These are phyloP conservation scores for Agapostemon virescens DNA, from an alignment of 2,888 invertebrate species.

Conservation along the genomic window DNA sequence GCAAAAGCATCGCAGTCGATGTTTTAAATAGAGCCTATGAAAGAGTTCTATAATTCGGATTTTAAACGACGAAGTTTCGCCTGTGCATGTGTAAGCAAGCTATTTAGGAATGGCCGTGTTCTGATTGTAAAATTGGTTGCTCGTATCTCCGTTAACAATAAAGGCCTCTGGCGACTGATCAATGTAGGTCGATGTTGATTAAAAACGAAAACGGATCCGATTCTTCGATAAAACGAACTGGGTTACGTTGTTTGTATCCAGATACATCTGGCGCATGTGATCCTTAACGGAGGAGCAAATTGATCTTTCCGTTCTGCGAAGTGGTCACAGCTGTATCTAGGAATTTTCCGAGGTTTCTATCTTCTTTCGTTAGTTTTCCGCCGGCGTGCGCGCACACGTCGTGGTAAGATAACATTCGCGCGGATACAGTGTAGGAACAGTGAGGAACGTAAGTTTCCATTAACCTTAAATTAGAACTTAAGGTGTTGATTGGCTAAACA, in stretches of 20 bases:
- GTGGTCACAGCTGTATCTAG: background rate
- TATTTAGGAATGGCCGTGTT: background rate
- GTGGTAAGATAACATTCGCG: background rate
- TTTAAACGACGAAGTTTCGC: background rate
- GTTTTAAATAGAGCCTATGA: background rate
- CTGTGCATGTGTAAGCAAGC: background rate
- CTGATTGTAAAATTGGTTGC: background rate
- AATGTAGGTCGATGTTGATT: slow-evolving; percentile 17
- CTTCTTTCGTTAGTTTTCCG: background rate
- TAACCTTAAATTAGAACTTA: slow-evolving; percentile 35
- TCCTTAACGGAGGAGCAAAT: slow-evolving; percentile 40
- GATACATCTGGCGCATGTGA: slow-evolving; percentile 35
- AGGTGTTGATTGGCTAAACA: slow-evolving; percentile 30
- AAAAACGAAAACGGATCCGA: background rate
- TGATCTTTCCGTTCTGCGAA: slow-evolving; percentile 38
- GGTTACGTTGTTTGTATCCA: slow-evolving; percentile 34
- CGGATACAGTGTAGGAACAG: background rate
- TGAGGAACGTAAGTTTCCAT: slow-evolving; percentile 25
- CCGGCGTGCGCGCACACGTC: background rate
- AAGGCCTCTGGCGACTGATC: slow-evolving; percentile 10
- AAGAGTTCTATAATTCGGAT: background rate
- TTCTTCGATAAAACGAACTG: slow-evolving; percentile 33
- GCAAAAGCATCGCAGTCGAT: too few species aligned
- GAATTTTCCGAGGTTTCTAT: background rate
- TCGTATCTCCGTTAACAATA: background rate